Percentiles rank a stretch among this genome's conserved stretches.
These are phyloP conservation scores for Eupithecia insigniata DNA, from an alignment of 2,888 invertebrate species.

Conservation along the genomic window DNA sequence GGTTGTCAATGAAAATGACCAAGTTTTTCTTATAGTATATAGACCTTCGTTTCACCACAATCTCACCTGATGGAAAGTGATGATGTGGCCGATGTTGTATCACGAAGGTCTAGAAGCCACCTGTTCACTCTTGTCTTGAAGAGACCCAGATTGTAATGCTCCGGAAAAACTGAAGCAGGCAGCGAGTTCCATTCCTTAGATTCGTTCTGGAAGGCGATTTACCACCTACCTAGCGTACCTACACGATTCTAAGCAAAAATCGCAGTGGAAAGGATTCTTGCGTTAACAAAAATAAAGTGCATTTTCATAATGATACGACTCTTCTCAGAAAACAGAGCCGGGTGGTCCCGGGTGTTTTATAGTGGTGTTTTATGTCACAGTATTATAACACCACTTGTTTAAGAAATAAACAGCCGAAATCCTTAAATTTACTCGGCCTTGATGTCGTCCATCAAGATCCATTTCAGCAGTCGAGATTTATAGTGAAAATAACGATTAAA, in stretches of 20 bases:
- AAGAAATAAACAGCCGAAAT: conserved; percentile 53
- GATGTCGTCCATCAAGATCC: conserved; percentile 31
- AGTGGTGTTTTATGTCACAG: conserved; percentile 62
- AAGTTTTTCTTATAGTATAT: too few relatives aligned
- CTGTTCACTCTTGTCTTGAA: too few relatives aligned
- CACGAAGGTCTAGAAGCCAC: too few relatives aligned
- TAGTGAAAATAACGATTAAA: conserved; percentile 25
- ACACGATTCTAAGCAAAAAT: background rate
- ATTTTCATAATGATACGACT: conserved; percentile 52
- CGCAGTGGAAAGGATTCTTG: conserved; percentile 18
- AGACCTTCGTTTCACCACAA: too few relatives aligned
- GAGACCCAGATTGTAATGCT: too few relatives aligned
- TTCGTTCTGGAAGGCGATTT: background rate
- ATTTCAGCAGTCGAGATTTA: conserved; percentile 26
- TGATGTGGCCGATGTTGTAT: too few relatives aligned
- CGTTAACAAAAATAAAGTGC: conserved; percentile 54
- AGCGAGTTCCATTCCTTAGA: too few relatives aligned
- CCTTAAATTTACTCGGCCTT: conserved; percentile 40
- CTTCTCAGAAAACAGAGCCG: conserved; percentile 60
- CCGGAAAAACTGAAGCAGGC: too few relatives aligned
- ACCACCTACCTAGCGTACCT: background rate
- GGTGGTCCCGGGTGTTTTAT: conserved; percentile 65
- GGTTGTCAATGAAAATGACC: background rate
- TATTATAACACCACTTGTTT: conserved; percentile 59
- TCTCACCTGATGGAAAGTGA: too few relatives aligned